These are phyloP conservation scores for Epicauta chinensis DNA, from an alignment of 1,140 invertebrate genomes.

Conservation along the genomic window DNA sequence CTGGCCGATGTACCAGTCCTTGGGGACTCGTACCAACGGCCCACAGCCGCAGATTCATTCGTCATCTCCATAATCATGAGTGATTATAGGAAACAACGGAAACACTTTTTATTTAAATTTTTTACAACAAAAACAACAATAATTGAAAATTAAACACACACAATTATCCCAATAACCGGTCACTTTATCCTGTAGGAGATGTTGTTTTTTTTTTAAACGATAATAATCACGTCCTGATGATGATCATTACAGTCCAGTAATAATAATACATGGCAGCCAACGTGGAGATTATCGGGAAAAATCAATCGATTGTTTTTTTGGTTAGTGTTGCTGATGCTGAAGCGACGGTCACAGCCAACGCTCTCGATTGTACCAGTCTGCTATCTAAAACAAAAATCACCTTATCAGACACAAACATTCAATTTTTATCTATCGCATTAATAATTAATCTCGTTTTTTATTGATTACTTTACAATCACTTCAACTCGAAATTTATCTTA, in stretches of 20 bases:
- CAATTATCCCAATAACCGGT: no score
- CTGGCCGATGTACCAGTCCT: constrained; percentile 41
- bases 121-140: no score
- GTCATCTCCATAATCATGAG: constrained; percentile 46
- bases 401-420: constrained; percentile 16
- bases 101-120: no score
- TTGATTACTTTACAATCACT: no score
- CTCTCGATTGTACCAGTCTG: constrained; percentile 5
- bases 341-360: constrained; percentile 22
- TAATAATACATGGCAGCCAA: no score
- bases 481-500: no score
- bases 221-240: no score
- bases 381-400: constrained; percentile 21
- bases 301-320: constrained; percentile 16
- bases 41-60: constrained; percentile 38
- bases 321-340: constrained; percentile 10
- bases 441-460: neutral
- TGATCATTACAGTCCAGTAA: no score
- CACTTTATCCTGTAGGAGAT: no score
- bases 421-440: neutral
- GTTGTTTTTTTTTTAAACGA: no score
- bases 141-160: no score
- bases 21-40: constrained; percentile 42
- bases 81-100: constrained; percentile 25
- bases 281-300: neutral